Percentiles rank a stretch among this genome's conserved stretches.
These are phyloP conservation scores for Helarctos malayanus DNA, from an alignment of 2,797 vertebrate species.

Conservation along the genomic window DNA sequence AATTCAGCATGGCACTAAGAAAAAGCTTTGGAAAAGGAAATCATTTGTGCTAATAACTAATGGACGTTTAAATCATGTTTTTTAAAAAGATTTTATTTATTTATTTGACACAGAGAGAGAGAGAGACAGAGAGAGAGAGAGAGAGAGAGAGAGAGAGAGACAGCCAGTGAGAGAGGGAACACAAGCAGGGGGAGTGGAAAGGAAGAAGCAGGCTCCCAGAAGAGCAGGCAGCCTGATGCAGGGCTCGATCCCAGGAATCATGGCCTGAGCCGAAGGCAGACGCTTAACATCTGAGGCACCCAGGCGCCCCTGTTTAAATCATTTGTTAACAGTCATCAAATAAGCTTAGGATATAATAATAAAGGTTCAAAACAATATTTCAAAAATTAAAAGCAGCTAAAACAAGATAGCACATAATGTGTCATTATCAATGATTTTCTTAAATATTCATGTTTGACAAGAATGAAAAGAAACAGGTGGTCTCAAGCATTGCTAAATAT, in stretches of 20 bases:
- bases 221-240: too few relatives aligned
- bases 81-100: too few relatives aligned
- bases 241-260: too few relatives aligned
- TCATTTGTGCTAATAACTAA: constrained; percentile 40
- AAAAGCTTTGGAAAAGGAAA: constrained; percentile 52
- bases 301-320: background rate
- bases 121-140: too few relatives aligned
- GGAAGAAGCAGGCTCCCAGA: too few relatives aligned
- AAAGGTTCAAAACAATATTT: background rate
- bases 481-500: constrained; percentile 8
- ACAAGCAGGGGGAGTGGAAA: too few relatives aligned
- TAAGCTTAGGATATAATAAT: background rate
- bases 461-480: background rate
- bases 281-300: too few relatives aligned
- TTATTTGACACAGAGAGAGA: too few relatives aligned
- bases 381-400: constrained; percentile 47
- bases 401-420: background rate
- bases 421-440: background rate
- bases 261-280: too few relatives aligned
- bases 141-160: too few relatives aligned
- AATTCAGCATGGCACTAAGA: constrained; percentile 14
- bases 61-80: background rate
- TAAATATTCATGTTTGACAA: constrained; percentile 4
- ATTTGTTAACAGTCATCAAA: constrained; percentile 47
- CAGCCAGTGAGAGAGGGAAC: too few relatives aligned